Evolutionary conservation across 2,113 vertebrate species (phyloP).

Genomic region (Heterochromis multidens): DNA sequence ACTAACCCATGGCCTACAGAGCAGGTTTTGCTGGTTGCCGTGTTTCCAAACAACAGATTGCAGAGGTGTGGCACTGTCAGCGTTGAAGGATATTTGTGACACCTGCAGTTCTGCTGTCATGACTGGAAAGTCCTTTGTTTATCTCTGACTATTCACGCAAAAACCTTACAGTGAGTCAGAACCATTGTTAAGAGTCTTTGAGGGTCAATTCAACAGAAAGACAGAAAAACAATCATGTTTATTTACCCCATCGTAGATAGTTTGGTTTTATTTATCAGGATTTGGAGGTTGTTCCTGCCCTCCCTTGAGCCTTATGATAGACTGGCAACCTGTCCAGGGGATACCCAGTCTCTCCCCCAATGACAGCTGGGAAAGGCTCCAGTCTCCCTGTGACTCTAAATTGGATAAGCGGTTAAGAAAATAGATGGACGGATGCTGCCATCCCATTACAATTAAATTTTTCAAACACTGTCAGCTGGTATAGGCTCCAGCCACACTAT

Average conservation of each 20-base stretch:
- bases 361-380: not conserved
- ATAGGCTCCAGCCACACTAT: not conserved
- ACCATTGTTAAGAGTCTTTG: not conserved
- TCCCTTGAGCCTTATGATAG: not conserved
- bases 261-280: not conserved
- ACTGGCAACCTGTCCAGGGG: not conserved
- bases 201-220: not conserved
- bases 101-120: not conserved
- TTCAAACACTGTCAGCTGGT: not conserved
- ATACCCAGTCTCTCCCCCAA: not conserved
- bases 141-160: not conserved
- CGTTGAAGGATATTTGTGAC: not conserved
- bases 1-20: not conserved
- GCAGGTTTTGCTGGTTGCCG: not conserved
- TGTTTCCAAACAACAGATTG: not conserved
- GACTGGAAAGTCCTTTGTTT: not conserved
- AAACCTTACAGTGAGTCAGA: not conserved
- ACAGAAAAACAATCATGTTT: not conserved
- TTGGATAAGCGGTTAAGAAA: not conserved
- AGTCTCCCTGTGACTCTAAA: accelerated
- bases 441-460: not conserved
- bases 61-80: not conserved
- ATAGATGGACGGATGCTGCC: accelerated
- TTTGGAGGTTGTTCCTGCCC: too few relatives aligned
- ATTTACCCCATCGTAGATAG: not conserved